Evolutionary conservation across 2,113 vertebrate genomes (phyloP), one percentile per base, ranked within the genome.

Genomic region (Plotosus lineatus): DNA sequence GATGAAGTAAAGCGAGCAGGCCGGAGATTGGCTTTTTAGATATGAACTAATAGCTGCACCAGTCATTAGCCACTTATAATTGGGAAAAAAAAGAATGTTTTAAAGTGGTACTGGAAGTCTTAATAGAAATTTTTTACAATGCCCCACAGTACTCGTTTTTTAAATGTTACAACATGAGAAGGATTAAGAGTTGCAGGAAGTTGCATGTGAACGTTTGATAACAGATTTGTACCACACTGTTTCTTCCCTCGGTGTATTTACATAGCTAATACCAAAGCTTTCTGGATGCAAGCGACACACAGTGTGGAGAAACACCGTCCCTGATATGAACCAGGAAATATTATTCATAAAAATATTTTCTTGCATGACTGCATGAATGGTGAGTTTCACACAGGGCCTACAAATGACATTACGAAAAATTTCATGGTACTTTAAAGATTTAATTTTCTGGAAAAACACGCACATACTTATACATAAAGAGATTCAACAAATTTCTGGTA

Each of bases 41-140:
- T 84, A 86, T 40, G 58, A 51, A 38, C 51, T 82, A 86, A 86
- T 86, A 77, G 73, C 80, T 36, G 51, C 83, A 53, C 77, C 82
- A 79, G 79, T 86, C 83, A 86, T 86, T 82, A 84, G 80, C 75
- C 72, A 78, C 80, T 86, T 84, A 82, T 86, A 86, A 86, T 86
- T 86, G 78, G 44, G 69, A 79, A 50, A 50, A 33, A 6, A 26
- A 80, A 75, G 44, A 76, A 48, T 73, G 68, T 71, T 86, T 82
- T 84, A 82, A 80, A 75, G 56, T 73, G 44, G 56, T 55, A 55
- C 61, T 76, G 60, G 50, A 56, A 55, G 73, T 60, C 77, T 80
- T 84, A 82, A 78, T 77, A 74, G 58, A 77, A 79, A 66, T 60
- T 15, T 10, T 15, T 63, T 66, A 78, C 51, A 60, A 50, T 82